Evolutionary conservation across 1,140 invertebrate genomes (phyloP).

Genomic region (Chironomus tepperi): DNA sequence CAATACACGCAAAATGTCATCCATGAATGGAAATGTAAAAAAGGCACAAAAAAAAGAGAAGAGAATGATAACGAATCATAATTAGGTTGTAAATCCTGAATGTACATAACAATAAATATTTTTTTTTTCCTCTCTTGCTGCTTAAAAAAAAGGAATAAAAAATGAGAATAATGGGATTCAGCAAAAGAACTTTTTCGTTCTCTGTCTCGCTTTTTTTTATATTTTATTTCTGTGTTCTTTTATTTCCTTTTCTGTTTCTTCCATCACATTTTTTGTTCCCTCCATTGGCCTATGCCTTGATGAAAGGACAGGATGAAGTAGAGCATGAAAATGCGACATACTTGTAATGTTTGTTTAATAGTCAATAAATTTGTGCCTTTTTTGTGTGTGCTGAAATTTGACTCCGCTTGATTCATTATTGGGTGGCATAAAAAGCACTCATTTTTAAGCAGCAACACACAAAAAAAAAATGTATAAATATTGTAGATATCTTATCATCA

Average conservation of each 20-base stretch:
- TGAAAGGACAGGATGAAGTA: constrained; percentile 8
- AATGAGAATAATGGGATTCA: not conserved
- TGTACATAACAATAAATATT: constrained; percentile 7
- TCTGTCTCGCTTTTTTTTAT: not conserved
- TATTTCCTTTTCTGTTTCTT: not conserved
- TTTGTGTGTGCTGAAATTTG: not conserved
- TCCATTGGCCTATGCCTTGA: not conserved
- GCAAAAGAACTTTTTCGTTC: not conserved
- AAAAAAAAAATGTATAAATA: not conserved
- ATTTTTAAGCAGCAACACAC: not conserved
- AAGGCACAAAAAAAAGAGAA: not conserved
- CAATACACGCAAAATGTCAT: not conserved
- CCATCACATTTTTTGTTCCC: no score
- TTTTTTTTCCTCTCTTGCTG: constrained; percentile 1
- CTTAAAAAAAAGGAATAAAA: not conserved
- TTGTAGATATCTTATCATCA: no score
- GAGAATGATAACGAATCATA: constrained; percentile 19
- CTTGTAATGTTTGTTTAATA: constrained; percentile 23
- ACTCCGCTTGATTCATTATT: not conserved
- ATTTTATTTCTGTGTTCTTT: not conserved
- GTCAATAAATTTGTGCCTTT: constrained; percentile 20
- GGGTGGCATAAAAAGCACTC: not conserved
- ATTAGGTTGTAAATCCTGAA: constrained; percentile 23
- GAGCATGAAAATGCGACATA: constrained; percentile 20
- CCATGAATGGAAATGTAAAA: not conserved